These are phyloP conservation scores for Brachirus orientalis DNA, from an alignment of 2,113 vertebrate species.

Conservation along the genomic window DNA sequence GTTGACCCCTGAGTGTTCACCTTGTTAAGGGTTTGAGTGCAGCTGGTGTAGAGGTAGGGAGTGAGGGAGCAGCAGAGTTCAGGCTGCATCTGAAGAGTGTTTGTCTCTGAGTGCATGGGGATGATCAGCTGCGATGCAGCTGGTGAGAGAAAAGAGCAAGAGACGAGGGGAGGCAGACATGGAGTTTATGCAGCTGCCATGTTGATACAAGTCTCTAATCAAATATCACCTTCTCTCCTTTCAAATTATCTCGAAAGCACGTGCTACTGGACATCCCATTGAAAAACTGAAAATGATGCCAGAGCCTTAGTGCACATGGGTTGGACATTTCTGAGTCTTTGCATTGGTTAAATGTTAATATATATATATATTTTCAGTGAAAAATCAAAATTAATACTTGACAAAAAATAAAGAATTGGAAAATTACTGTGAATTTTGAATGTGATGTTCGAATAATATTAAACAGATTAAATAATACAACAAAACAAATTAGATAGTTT, in stretches of 20 bases:
- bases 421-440: slow-evolving; percentile 9
- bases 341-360: too few relatives aligned
- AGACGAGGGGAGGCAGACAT: slow-evolving; percentile 55
- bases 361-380: neutral
- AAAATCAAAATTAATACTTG: neutral
- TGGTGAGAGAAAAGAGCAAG: slow-evolving; percentile 56
- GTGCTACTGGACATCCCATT: slow-evolving; percentile 24
- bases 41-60: slow-evolving; percentile 76
- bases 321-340: neutral
- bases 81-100: slow-evolving; percentile 77
- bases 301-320: slow-evolving; percentile 11
- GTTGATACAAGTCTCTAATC: slow-evolving; percentile 59
- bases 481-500: slow-evolving; percentile 75
- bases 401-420: neutral
- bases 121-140: slow-evolving; percentile 71
- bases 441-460: slow-evolving; percentile 12
- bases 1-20: slow-evolving; percentile 73
- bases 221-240: slow-evolving; percentile 64
- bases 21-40: slow-evolving; percentile 80
- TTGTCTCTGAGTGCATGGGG: slow-evolving; percentile 74
- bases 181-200: slow-evolving; percentile 78
- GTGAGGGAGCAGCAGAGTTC: slow-evolving; percentile 71
- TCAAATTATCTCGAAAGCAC: slow-evolving; percentile 43
- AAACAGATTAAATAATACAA: slow-evolving; percentile 54
- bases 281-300: slow-evolving; percentile 25